Evolutionary conservation across 1,140 invertebrate genomes (phyloP), one percentile per base, ranked within the genome.

Genomic region (Drosophila kohkoa): DNA sequence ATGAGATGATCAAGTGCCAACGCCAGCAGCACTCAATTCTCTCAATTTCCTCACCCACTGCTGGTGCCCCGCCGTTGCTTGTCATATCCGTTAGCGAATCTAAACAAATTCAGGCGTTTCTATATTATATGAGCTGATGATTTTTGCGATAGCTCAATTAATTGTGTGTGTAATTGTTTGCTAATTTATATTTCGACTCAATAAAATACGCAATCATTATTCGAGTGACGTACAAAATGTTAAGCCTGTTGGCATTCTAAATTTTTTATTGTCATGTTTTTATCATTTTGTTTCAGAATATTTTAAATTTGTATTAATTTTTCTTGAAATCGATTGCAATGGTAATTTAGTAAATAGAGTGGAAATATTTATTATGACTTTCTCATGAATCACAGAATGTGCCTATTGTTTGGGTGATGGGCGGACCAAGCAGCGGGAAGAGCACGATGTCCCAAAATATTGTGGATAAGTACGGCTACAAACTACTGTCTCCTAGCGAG

Each of bases 101-200:
- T 1, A 92, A 92, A 63, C 91, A 92, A 57, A 91, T 92, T 57
- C 91, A 92, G 51, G 91, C 91, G 20, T 91, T 92, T 74, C 46
- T 92, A 30, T 92, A 92, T 63, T 77, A 77, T 90, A 91, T 86
- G 45, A 91, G 81, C 67, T 83, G 69, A 83, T 75, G 77, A 77
- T 62, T 64, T 58, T 49, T 54, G 49, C 46, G 49, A 54, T 62
- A 48, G 20, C 38, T 67, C 57, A 66, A 72, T 86, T 60, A 82
- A 82, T 62, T 73, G 8, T 54, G 16, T 38, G 28, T 79, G 16
- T 32, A 48, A 73, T 67, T 62, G 45, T 30, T 63, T 35, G 10
- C 35, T n/a, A 60, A 55, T 49, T 32, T 57, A 30, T 62, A 38
- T 35, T 54, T 30, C 28, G 45, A 11, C 15, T 25, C 20, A 38